These are phyloP conservation scores for Electrophaes corylata DNA, from an alignment of 2,888 invertebrate genomes.

Conservation along the genomic window DNA sequence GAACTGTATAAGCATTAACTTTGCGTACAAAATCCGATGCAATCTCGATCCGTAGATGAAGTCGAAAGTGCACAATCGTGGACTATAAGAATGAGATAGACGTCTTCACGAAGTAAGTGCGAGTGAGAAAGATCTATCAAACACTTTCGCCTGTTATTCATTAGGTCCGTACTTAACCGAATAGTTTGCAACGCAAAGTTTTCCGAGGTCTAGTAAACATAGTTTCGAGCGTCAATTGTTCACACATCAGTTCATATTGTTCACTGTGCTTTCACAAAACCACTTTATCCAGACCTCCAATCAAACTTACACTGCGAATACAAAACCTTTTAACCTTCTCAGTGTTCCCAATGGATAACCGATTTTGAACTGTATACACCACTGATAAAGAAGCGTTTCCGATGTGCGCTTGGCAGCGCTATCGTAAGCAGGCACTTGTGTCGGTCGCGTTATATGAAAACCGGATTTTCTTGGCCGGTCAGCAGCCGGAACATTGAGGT, in stretches of 20 bases:
- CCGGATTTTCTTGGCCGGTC: slow-evolving; percentile 99
- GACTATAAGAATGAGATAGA: not conserved
- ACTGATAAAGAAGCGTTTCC: slow-evolving; percentile 19
- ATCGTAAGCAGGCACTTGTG: slow-evolving; percentile 85
- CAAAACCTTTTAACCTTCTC: not conserved
- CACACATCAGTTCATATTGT: slow-evolving; percentile 7
- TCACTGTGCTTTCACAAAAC: slow-evolving; percentile 1
- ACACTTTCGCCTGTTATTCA: not conserved
- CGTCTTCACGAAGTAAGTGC: not conserved
- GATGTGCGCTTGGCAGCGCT: slow-evolving; percentile 29
- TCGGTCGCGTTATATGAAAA: slow-evolving; percentile 92
- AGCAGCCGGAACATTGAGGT: slow-evolving; percentile 99
- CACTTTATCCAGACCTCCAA: slow-evolving; percentile 9
- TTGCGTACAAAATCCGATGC: not conserved
- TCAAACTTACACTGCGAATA: not conserved
- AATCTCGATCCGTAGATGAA: not conserved
- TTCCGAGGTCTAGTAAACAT: slow-evolving; percentile 19
- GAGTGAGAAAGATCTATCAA: not conserved
- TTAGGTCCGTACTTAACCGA: not conserved
- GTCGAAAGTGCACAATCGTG: not conserved
- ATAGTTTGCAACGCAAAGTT: not conserved
- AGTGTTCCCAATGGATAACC: not conserved
- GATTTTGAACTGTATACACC: slow-evolving; percentile 4
- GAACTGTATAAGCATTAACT: not conserved
- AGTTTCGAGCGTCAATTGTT: slow-evolving; percentile 11